Evolutionary conservation across 2,888 invertebrate species (phyloP).

Genomic region (Melinaea menophilus): DNA sequence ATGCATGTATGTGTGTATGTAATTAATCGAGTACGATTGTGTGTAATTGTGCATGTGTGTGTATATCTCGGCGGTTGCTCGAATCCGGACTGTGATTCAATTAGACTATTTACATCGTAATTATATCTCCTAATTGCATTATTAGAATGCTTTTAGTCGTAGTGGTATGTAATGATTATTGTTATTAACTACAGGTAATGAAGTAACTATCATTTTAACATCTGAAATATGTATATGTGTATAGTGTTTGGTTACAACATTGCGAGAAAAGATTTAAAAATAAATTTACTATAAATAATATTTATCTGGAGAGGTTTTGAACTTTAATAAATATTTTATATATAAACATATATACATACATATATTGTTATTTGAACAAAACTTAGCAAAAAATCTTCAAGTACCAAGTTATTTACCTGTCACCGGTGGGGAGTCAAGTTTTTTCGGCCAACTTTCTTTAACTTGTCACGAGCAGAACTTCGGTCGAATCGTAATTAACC

Average conservation of each 20-base stretch:
- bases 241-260: too few species aligned
- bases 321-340: too few species aligned
- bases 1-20: too few species aligned
- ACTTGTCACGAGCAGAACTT: conserved; percentile 5
- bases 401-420: conserved; percentile 6
- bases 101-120: too few species aligned
- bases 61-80: too few species aligned
- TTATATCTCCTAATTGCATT: not conserved
- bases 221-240: not conserved
- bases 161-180: conserved; percentile 3
- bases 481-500: not conserved
- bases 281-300: too few species aligned
- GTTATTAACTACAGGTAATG: conserved; percentile 1
- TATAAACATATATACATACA: not conserved
- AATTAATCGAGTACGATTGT: too few species aligned
- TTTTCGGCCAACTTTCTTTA: conserved; percentile 7
- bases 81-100: too few species aligned
- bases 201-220: not conserved
- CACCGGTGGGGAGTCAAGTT: conserved; percentile 1
- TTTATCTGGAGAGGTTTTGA: too few species aligned
- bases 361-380: not conserved
- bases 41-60: too few species aligned
- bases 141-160: conserved; percentile 1
- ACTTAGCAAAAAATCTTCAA: not conserved
- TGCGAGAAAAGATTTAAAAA: too few species aligned